Percentiles rank a stretch among this genome's conserved stretches.
phyloP scores from a whole-genome alignment of 2,888 invertebrate species.

The Antitype chi region DNA sequence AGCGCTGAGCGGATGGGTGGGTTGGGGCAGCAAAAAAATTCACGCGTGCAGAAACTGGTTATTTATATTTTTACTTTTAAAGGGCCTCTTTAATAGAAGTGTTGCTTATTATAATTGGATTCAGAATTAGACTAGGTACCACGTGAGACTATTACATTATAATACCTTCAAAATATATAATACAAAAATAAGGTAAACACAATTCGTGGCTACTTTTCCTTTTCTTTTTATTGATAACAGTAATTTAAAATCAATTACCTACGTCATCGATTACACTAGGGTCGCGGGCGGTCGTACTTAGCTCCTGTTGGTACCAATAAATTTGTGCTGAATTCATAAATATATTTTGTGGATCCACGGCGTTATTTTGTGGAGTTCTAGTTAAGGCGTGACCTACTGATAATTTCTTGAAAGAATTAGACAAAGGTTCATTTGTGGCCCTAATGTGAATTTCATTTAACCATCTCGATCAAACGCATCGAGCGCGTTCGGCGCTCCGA shows the following conservation, averaged over 20 bases:
- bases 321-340: constrained; percentile 13
- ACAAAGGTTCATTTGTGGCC: too few relatives aligned
- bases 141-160: neutral
- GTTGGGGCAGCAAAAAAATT: too few relatives aligned
- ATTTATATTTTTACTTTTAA: neutral
- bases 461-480: too few relatives aligned
- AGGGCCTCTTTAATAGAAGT: neutral
- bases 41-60: too few relatives aligned
- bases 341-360: neutral
- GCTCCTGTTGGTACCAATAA: constrained; percentile 37
- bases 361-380: neutral
- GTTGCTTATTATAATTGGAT: neutral
- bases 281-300: constrained; percentile 32
- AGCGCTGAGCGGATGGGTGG: too few relatives aligned
- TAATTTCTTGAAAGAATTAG: neutral
- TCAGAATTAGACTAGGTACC: neutral
- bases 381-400: neutral
- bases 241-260: constrained; percentile 25
- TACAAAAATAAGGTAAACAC: constrained; percentile 3
- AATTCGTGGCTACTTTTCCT: neutral
- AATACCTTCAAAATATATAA: neutral
- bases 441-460: too few relatives aligned
- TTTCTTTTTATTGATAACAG: constrained; percentile 18
- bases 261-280: constrained; percentile 19
- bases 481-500: too few relatives aligned